Conservation (phyloP, 2,888 invertebrate genomes). For the Strigamia crassipes region DNA sequence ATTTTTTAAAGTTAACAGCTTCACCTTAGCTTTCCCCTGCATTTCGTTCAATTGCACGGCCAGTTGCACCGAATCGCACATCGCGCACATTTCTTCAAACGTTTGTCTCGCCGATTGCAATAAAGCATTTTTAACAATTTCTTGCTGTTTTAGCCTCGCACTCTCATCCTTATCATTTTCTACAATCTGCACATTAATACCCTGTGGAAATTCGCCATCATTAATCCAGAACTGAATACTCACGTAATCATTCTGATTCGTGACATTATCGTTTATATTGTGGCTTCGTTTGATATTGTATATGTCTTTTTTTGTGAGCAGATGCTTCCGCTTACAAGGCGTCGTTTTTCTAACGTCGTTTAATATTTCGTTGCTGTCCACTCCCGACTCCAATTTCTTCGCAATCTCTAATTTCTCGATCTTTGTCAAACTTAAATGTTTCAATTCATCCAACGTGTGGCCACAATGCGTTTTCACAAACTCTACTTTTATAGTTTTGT, state of each 20-base stretch:
- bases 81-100: not conserved
- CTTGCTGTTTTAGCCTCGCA: not conserved
- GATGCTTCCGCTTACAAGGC: not conserved
- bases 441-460: not conserved
- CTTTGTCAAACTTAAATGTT: not conserved
- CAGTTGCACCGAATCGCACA: not conserved
- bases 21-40: not conserved
- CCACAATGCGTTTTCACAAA: constrained; percentile 21
- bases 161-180: not conserved
- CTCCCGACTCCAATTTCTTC: not conserved
- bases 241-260: not conserved
- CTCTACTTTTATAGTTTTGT: not conserved
- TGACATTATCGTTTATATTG: not conserved
- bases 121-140: not conserved
- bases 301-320: not conserved
- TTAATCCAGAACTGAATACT: not conserved
- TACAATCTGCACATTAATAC: not conserved
- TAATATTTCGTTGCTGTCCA: not conserved
- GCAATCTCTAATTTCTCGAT: not conserved
- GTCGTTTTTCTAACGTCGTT: not conserved
- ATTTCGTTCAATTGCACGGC: not conserved
- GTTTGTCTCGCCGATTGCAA: not conserved
- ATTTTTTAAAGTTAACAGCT: not conserved
- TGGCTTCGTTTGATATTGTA: not conserved
- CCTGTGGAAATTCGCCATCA: not conserved